Evolutionary conservation across 2,888 invertebrate genomes (phyloP), one percentile per base, ranked within the genome.

Genomic region (Apocheima hispidaria): DNA sequence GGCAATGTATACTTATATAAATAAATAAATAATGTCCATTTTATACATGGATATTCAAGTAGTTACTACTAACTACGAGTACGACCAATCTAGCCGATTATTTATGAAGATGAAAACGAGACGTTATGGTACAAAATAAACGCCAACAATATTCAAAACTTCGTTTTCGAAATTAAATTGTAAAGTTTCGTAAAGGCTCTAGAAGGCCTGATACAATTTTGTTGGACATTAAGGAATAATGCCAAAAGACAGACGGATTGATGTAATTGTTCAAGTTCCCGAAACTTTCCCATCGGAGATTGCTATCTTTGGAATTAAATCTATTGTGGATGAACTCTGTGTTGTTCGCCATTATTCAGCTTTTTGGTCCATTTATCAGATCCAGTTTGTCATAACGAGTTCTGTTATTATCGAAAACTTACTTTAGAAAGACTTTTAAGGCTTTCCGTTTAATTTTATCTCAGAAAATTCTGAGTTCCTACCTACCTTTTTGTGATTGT

Each of bases 191-290:
- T 62, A 57, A 61, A 59, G 64, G 66, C 65, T 58, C 55, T 60
- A 44, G 63, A 33, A 50, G 20, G 62, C 49, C 51, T 66, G 66
- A 70, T 66, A 70, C 66, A 65, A 70, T 68, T 70, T 68, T 57
- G 58, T 62, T 41, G 64, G 68, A 66, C 70, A 62, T 62, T 51
- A 44, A 52, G 59, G 66, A 68, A 68, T 64, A 68, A 66, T 65
- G 65, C 63, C 35, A 30, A 64, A 67, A 69, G 69, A 69, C 69
- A 67, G 67, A 70, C 61, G 64, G 68, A 70, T 68, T 68, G 64
- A 69, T 68, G 65, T 69, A 69, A 70, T 68, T 68, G 68, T 61
- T 61, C 54, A 66, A 70, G 63, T 68, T 68, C 54, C 2, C 23
- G 23, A 43, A 70, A 70, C 64, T 69, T 65, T 63, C 53, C 59